Evolutionary conservation across 2,113 vertebrate genomes (phyloP), one percentile per base, ranked within the genome.

Genomic region (Smithornis capensis): DNA sequence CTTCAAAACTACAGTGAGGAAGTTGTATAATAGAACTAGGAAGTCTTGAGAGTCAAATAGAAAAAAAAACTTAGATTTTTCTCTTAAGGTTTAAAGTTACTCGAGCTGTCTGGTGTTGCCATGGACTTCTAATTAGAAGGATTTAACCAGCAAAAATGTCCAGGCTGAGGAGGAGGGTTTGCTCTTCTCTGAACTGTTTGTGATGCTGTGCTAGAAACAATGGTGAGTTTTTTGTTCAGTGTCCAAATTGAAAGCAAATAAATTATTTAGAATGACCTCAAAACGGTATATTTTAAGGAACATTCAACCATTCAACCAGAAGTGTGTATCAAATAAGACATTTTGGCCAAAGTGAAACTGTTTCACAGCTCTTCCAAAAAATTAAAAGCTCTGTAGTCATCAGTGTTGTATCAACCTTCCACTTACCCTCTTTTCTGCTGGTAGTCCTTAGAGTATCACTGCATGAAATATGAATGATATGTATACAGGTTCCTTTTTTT

Each of bases 281-380:
- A 50, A 37, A 5, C 8, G 40, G 49, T 16, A 5, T 1, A 14
- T 40, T 63, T 35, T n/a, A 75, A 35, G 86, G 6, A 50, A 33
- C 29, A 29, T 24, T n/a, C n/a, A n/a, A n/a, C n/a, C n/a, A 38
- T n/a, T 7, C 28, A 89, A 47, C 1, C 10, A 37, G 35, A 86
- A 57, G 0, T 59, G 1, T 42, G 0, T 8, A 29, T 60, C 17
- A 56, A 56, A 44, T 23, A 2, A 75, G 3, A 17, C 6, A 40
- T 64, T 83, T 14, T 47, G 19, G 55, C 6, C 7, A 44, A 88
- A 65, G 3, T 9, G 7, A 59, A 79, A 82, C 3, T 40, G 2
- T 14, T 93, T 57, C n/a, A 19, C 2, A 40, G 5, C 5, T 53
- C 18, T 74, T 59, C 16, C 7, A 35, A 60, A 77, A 44, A 14